Evolutionary conservation across 2,113 vertebrate genomes (phyloP).

Genomic region (Fulica atra): DNA sequence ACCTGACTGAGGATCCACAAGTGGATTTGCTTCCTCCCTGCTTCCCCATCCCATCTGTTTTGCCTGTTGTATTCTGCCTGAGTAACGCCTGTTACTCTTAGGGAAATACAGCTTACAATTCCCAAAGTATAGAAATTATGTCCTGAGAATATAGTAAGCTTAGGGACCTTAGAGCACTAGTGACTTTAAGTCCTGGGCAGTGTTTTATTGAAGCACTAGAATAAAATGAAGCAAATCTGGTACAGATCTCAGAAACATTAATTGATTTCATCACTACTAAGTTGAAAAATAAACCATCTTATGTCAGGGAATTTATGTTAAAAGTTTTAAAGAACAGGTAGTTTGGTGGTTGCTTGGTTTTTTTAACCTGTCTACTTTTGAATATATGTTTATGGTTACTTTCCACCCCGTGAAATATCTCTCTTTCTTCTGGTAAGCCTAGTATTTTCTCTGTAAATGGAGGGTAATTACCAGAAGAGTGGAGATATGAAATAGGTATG

Average conservation of each 20-base stretch:
- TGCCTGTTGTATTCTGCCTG: not conserved
- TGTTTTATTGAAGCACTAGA: not conserved
- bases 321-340: not conserved
- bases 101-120: not conserved
- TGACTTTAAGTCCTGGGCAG: not conserved
- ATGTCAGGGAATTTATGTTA: not conserved
- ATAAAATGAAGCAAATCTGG: not conserved
- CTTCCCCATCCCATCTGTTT: not conserved
- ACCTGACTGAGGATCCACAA: not conserved
- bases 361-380: not conserved
- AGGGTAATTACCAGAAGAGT: not conserved
- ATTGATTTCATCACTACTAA: not conserved
- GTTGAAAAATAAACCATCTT: not conserved
- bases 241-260: not conserved
- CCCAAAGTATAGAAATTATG: not conserved
- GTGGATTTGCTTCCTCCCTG: not conserved
- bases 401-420: not conserved
- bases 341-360: not conserved
- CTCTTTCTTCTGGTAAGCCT: not conserved
- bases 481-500: not conserved
- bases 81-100: not conserved
- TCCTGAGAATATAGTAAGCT: not conserved
- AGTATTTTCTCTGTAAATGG: not conserved
- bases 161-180: not conserved
- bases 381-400: not conserved